A percentile compares a stretch with the other conserved stretches of the same genome.
Evolutionary conservation across 2,888 invertebrate genomes (phyloP).

Genomic region (Bellardia pandia): DNA sequence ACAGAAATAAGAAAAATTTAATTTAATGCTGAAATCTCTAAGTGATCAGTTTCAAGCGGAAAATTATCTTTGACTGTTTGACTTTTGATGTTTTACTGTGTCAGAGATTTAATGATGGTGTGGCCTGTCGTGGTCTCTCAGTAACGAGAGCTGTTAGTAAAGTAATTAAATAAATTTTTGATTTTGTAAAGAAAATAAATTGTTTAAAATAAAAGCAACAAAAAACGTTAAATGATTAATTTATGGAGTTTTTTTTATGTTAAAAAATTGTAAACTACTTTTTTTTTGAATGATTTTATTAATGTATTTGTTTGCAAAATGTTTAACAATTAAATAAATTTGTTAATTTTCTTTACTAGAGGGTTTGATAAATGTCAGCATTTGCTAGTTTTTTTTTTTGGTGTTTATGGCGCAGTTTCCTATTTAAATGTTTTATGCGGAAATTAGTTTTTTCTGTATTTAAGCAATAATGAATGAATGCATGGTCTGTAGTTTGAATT

Average conservation of each 20-base stretch:
- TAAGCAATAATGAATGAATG: not conserved
- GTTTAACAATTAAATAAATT: conserved; percentile 16
- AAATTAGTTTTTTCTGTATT: conserved; percentile 28
- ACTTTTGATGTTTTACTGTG: conserved; percentile 68
- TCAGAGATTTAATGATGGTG: conserved; percentile 61
- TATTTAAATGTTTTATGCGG: conserved; percentile 61
- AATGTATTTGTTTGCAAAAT: conserved; percentile 49
- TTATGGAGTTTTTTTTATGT: not conserved
- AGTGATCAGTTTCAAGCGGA: conserved; percentile 72
- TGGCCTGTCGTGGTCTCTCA: conserved; percentile 39
- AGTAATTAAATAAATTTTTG: conserved; percentile 64
- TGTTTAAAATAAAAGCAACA: conserved; percentile 12
- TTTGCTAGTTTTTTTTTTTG: conserved; percentile 15
- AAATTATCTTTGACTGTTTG: conserved; percentile 74
- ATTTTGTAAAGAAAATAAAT: conserved; percentile 62
- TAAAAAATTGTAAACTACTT: not conserved
- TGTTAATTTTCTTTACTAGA: conserved; percentile 10
- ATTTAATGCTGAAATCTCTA: conserved; percentile 76
- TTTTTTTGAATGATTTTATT: conserved; percentile 29
- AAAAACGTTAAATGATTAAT: not conserved
- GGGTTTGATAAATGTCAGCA: conserved; percentile 40
- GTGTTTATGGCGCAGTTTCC: conserved; percentile 52
- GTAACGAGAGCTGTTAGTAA: conserved; percentile 67
- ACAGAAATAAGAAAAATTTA: conserved; percentile 63
- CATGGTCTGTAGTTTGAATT: conserved; percentile 14